These are phyloP conservation scores for Danio albolineatus DNA, from an alignment of 2,797 vertebrate species.

Conservation along the genomic window DNA sequence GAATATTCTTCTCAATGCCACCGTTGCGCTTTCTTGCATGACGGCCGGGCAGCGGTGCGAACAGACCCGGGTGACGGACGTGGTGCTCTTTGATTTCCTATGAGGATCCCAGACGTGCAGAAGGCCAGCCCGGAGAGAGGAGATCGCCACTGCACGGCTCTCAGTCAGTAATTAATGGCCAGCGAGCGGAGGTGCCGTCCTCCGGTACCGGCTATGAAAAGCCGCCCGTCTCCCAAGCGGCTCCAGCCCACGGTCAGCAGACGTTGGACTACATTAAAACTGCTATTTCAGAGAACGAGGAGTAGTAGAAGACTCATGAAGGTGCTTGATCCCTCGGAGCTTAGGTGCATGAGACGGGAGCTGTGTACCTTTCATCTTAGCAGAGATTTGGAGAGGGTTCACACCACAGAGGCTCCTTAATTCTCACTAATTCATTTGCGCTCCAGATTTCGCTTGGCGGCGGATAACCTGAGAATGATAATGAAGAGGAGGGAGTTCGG, in stretches of 20 bases:
- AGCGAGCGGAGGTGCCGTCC: constrained; percentile 79
- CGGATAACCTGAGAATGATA: constrained; percentile 86
- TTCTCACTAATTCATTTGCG: constrained; percentile 99
- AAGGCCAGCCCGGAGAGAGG: constrained; percentile 74
- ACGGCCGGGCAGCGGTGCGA: constrained; percentile 68
- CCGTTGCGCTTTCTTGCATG: constrained; percentile 62
- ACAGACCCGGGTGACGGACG: constrained; percentile 14
- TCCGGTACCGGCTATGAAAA: constrained; percentile 80
- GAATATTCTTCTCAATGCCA: constrained; percentile 65
- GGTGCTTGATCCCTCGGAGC: constrained; percentile 82
- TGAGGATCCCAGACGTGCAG: constrained; percentile 81
- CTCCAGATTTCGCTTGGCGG: constrained; percentile 95
- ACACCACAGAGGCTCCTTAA: constrained; percentile 96
- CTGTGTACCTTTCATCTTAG: constrained; percentile 94
- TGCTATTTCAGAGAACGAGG: no score
- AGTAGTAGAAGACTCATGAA: constrained; percentile 65
- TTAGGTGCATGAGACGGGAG: constrained; percentile 85
- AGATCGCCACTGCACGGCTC: constrained; percentile 76
- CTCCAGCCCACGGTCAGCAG: constrained; percentile 89
- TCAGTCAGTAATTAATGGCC: constrained; percentile 91
- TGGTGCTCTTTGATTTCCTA: constrained; percentile 81
- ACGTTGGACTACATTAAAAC: constrained; percentile 90
- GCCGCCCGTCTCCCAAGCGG: constrained; percentile 85
- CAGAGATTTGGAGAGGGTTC: constrained; percentile 97
- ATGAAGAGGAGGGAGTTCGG: constrained; percentile 87